Conservation (phyloP, 2,797 vertebrate genomes). For the Tinamus major region DNA sequence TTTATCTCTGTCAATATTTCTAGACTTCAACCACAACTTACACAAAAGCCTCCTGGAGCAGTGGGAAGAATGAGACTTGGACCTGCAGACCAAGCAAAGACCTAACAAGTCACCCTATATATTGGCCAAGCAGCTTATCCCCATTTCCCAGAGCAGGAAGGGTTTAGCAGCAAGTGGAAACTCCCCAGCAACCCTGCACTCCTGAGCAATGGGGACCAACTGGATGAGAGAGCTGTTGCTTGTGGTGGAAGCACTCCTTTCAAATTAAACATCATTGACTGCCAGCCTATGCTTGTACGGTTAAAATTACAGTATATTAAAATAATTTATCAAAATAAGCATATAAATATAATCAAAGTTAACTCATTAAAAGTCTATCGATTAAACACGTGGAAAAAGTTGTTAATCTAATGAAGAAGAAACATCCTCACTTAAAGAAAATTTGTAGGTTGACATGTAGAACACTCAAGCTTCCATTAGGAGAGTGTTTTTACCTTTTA, state of each 20-base stretch:
- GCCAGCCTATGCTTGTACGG: constrained; percentile 50
- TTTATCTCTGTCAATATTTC: not conserved
- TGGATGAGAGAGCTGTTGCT: not conserved
- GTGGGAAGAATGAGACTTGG: not conserved
- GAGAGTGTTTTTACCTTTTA: constrained; percentile 5
- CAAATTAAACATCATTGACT: constrained; percentile 70
- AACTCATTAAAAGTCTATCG: constrained; percentile 66
- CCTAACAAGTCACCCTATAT: too few species aligned
- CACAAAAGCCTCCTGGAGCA: not conserved
- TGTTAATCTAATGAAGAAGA: constrained; percentile 66
- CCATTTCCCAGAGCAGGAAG: not conserved
- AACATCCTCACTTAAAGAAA: constrained; percentile 36
- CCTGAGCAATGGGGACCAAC: not conserved
- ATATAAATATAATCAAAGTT: constrained; percentile 69
- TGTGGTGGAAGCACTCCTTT: constrained; percentile 46
- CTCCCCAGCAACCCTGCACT: not conserved
- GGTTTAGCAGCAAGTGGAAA: not conserved
- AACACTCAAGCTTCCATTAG: constrained; percentile 23
- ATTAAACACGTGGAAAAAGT: constrained; percentile 66
- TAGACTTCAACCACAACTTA: not conserved
- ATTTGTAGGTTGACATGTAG: constrained; percentile 39
- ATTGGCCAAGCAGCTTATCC: not conserved
- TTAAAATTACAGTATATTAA: constrained; percentile 77
- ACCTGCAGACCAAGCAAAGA: not conserved
- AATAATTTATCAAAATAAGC: constrained; percentile 79